Evolutionary conservation across 2,888 invertebrate species (phyloP).

Genomic region (Dryococelus australis): DNA sequence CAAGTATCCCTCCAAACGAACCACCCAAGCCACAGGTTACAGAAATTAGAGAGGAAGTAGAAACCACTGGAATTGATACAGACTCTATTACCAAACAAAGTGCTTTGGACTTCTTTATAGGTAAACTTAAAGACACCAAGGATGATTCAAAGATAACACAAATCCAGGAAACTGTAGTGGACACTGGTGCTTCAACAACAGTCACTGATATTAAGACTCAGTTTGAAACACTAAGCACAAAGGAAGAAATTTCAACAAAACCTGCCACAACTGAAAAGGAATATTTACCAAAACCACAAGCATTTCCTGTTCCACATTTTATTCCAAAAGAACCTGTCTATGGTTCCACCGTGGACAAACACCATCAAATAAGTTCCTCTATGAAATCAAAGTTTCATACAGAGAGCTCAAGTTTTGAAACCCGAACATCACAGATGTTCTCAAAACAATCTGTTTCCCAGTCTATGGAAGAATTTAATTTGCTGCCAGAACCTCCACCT

Average conservation of each 20-base stretch:
- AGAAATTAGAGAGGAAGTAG: conserved; percentile 57
- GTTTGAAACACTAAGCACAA: conserved; percentile 32
- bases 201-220: conserved; percentile 26
- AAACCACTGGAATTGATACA: conserved; percentile 64
- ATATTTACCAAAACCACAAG: background rate
- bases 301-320: background rate
- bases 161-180: background rate
- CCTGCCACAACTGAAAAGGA: background rate
- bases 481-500: conserved; percentile 74
- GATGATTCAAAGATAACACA: conserved; percentile 22
- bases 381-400: conserved; percentile 32
- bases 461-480: conserved; percentile 59
- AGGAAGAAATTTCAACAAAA: conserved; percentile 29
- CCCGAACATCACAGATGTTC: background rate
- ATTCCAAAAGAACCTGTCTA: background rate
- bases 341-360: background rate
- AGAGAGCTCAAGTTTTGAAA: conserved; percentile 23
- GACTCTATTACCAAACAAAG: conserved; percentile 69
- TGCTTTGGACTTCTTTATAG: conserved; percentile 72
- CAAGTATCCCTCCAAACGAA: conserved; percentile 24
- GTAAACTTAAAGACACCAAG: conserved; percentile 64
- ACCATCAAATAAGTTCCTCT: background rate
- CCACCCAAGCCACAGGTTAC: conserved; percentile 46
- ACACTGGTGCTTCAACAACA: conserved; percentile 23
- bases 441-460: background rate